Evolutionary conservation across 2,113 vertebrate genomes (phyloP).

Genomic region (Crotalus helleri): DNA sequence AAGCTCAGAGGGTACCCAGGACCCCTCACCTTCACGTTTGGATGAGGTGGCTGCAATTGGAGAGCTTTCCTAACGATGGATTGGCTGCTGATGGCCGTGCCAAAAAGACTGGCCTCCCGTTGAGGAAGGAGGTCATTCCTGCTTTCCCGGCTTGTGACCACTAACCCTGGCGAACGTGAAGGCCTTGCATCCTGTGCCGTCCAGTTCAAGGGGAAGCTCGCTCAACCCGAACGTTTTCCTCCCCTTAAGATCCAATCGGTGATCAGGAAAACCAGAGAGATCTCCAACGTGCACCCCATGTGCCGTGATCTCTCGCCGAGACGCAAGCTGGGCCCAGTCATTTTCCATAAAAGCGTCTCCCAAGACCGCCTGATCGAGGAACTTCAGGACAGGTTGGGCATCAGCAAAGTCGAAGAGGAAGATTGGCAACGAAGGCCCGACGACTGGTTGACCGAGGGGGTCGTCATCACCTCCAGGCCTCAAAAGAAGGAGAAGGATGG

Average conservation of each 20-base stretch:
- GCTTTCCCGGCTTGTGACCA: constrained; percentile 32
- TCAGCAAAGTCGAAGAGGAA: constrained; percentile 76
- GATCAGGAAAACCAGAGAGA: constrained; percentile 95
- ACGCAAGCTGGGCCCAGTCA: constrained; percentile 83
- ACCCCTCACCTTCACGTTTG: constrained; percentile 30
- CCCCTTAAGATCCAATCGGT: constrained; percentile 87
- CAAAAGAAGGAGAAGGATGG: constrained; percentile 71
- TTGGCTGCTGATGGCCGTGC: constrained; percentile 46
- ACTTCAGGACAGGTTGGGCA: constrained; percentile 90
- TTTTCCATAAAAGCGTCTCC: constrained; percentile 85
- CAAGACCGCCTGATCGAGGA: constrained; percentile 90
- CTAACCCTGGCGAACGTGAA: constrained; percentile 44
- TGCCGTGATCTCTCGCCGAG: constrained; percentile 85
- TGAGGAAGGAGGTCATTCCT: constrained; percentile 38
- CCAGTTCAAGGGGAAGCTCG: constrained; percentile 4
- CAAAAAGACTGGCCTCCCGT: constrained; percentile 51
- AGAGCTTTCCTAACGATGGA: constrained; percentile 50
- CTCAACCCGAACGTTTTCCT: constrained; percentile 56
- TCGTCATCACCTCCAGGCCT: constrained; percentile 82
- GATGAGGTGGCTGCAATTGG: constrained; percentile 46
- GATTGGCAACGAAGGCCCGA: constrained; percentile 64
- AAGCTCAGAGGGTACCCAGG: too few species aligned
- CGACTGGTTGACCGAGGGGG: constrained; percentile 88
- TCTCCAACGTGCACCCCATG: constrained; percentile 90
- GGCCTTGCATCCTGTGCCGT: constrained; percentile 33